These are phyloP conservation scores for Papilio xuthus DNA, from an alignment of 1,140 invertebrate species.

Conservation along the genomic window DNA sequence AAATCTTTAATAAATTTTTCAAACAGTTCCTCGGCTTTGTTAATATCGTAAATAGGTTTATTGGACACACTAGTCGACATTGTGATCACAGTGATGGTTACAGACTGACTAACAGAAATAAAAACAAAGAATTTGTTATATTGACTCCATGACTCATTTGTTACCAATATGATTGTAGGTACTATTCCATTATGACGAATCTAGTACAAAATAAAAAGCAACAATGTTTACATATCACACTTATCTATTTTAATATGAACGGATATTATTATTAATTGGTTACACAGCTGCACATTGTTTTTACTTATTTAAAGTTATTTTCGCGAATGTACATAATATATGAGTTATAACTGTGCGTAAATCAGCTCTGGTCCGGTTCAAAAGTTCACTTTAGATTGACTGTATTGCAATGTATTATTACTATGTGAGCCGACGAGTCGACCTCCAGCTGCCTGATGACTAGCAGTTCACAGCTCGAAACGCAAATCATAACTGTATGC, in stretches of 20 bases:
- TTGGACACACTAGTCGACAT: not conserved
- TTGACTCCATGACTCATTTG: not conserved
- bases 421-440: too few species aligned
- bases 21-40: conserved; percentile 50
- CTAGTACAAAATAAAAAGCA: not conserved
- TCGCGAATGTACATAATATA: too few species aligned
- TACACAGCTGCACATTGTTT: not conserved
- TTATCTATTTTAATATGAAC: not conserved
- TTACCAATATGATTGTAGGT: not conserved
- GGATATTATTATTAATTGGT: not conserved
- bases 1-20: conserved; percentile 51
- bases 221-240: not conserved
- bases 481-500: too few species aligned
- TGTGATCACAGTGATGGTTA: not conserved
- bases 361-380: too few species aligned
- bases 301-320: not conserved
- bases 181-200: not conserved
- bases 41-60: conserved; percentile 40
- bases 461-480: too few species aligned
- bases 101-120: not conserved
- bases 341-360: too few species aligned
- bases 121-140: not conserved
- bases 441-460: too few species aligned
- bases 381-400: too few species aligned
- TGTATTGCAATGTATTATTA: too few species aligned